Evolutionary conservation across 2,113 vertebrate species (phyloP).

Genomic region (Guaruba guarouba): DNA sequence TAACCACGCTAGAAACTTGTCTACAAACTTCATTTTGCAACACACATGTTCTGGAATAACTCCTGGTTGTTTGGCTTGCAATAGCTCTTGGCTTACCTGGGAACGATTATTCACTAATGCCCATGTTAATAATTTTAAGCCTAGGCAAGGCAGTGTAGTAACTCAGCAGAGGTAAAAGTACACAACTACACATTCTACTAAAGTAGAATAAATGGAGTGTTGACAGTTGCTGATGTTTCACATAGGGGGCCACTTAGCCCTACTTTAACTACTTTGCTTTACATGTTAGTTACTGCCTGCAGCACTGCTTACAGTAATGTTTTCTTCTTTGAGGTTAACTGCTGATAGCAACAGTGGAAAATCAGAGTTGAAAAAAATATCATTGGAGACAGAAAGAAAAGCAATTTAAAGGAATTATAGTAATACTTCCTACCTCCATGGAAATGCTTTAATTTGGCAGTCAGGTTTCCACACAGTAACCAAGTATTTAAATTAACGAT

Average conservation of each 20-base stretch:
- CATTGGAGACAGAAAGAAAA: neutral
- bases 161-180: neutral
- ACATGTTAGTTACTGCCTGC: neutral
- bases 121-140: neutral
- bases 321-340: neutral
- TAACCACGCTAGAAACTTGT: neutral
- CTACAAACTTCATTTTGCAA: neutral
- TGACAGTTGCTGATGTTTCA: neutral
- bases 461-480: neutral
- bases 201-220: neutral
- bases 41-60: neutral
- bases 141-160: neutral
- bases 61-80: neutral
- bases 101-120: neutral
- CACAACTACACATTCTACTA: too few species aligned
- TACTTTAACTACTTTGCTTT: neutral
- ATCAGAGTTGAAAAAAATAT: neutral
- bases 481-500: neutral
- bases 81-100: neutral
- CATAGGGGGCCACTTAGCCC: neutral
- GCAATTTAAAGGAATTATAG: neutral
- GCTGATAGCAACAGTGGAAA: neutral
- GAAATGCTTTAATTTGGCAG: neutral
- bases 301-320: neutral
- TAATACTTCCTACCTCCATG: neutral